Evolutionary conservation across 2,888 invertebrate species (phyloP).

Genomic region (Zhengitettix transpicula): DNA sequence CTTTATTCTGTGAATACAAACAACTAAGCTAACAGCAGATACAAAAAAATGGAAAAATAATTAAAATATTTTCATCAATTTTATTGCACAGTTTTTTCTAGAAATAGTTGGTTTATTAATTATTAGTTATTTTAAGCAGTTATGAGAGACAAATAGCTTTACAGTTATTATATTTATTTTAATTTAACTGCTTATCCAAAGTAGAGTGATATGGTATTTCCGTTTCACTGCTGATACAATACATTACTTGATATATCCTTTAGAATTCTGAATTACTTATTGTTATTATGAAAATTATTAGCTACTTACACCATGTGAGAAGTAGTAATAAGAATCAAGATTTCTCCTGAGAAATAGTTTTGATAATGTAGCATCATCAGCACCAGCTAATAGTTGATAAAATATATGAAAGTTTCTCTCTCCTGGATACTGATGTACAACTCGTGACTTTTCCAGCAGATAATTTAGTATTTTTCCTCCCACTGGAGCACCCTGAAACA

Average conservation of each 20-base stretch:
- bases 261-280: too few species aligned
- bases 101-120: too few species aligned
- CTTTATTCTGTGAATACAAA: constrained; percentile 26
- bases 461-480: constrained; percentile 84
- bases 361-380: constrained; percentile 43
- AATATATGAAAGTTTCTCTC: constrained; percentile 88
- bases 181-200: too few species aligned
- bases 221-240: too few species aligned
- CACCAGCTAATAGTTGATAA: constrained; percentile 70
- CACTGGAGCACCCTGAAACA: constrained; percentile 48
- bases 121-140: too few species aligned
- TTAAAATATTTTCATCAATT: too few species aligned
- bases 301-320: constrained; percentile 51
- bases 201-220: too few species aligned
- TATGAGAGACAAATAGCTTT: too few species aligned
- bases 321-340: constrained; percentile 56
- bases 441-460: constrained; percentile 76
- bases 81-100: too few species aligned
- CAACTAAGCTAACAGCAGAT: constrained; percentile 1
- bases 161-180: too few species aligned
- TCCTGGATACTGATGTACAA: constrained; percentile 65
- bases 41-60: neutral
- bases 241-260: too few species aligned
- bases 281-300: neutral
- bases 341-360: constrained; percentile 50